phyloP scores from a whole-genome alignment of 1,140 invertebrate species.

The Euwallacea similis region DNA sequence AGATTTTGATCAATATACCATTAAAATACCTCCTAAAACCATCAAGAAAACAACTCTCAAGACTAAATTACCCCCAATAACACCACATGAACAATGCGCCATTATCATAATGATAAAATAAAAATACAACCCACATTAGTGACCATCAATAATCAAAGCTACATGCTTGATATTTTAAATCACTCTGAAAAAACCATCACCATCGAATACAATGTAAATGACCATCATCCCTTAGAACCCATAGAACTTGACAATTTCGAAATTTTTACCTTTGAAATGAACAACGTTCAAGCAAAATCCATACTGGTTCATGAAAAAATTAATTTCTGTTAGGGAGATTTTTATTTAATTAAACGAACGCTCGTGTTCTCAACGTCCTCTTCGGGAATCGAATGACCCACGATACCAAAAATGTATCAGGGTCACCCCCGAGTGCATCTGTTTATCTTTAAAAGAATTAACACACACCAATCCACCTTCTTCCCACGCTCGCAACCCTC shows the following conservation, averaged over 20 bases:
- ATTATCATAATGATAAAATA: background rate
- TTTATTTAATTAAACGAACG: too few relatives aligned
- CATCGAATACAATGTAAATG: background rate
- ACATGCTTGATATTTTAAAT: constrained; percentile 5
- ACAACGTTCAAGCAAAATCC: too few relatives aligned
- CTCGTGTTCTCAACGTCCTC: too few relatives aligned
- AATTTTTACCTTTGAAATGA: constrained; percentile 12
- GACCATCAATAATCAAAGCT: constrained; percentile 8
- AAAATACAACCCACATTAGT: constrained; percentile 15
- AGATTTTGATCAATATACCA: constrained; percentile 12
- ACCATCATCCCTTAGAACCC: background rate
- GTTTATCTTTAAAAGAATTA: too few relatives aligned
- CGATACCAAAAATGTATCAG: too few relatives aligned
- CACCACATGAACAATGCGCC: too few relatives aligned
- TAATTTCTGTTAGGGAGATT: too few relatives aligned
- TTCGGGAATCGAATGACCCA: too few relatives aligned
- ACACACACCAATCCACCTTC: too few relatives aligned
- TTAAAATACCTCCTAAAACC: background rate
- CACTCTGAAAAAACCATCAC: constrained; percentile 1
- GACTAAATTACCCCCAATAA: constrained; percentile 1
- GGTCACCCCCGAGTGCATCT: too few relatives aligned
- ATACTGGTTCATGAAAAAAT: too few relatives aligned
- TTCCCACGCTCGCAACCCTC: too few relatives aligned
- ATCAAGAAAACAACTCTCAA: background rate
- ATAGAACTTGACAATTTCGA: constrained; percentile 3